These are phyloP conservation scores for Eunapius fragilis DNA, from an alignment of 37 sponge, comb jelly and placozoan genomes.

Conservation along the genomic window DNA sequence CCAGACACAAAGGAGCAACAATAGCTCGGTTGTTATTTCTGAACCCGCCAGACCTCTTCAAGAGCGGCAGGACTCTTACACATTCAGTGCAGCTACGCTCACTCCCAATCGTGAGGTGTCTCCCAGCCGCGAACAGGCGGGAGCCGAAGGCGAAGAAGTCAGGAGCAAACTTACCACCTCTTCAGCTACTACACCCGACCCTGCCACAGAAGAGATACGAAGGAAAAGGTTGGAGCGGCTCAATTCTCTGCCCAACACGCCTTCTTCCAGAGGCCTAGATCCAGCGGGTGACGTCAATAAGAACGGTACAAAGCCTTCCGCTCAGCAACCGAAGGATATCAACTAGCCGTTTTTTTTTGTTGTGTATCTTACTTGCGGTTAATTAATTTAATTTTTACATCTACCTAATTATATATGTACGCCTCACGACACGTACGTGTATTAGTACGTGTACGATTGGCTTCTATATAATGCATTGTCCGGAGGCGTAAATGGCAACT, in stretches of 20 bases:
- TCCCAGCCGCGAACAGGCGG: background rate
- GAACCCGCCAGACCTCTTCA: background rate
- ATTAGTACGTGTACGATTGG: too few species aligned
- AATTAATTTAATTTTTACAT: background rate
- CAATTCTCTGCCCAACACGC: background rate
- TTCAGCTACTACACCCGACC: background rate
- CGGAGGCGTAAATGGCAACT: background rate
- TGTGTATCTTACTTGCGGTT: background rate
- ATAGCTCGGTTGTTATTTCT: background rate
- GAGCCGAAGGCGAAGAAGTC: background rate
- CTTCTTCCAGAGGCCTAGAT: background rate
- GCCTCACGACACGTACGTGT: background rate
- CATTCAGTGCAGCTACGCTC: background rate
- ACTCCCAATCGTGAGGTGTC: background rate
- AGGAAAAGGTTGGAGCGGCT: constrained; percentile 14
- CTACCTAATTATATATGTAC: background rate
- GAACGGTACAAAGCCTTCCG: background rate
- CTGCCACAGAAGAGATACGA: background rate
- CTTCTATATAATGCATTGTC: background rate
- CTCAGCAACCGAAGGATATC: background rate
- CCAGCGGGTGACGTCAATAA: background rate
- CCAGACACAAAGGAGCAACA: constrained; percentile 3
- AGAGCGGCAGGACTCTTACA: constrained; percentile 9
- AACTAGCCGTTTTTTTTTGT: background rate
- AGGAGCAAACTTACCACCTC: background rate